Percentiles rank a stretch among this genome's conserved stretches.
Evolutionary conservation across 2,797 vertebrate species (phyloP).

Genomic region (Myoxocephalus aenaeus): DNA sequence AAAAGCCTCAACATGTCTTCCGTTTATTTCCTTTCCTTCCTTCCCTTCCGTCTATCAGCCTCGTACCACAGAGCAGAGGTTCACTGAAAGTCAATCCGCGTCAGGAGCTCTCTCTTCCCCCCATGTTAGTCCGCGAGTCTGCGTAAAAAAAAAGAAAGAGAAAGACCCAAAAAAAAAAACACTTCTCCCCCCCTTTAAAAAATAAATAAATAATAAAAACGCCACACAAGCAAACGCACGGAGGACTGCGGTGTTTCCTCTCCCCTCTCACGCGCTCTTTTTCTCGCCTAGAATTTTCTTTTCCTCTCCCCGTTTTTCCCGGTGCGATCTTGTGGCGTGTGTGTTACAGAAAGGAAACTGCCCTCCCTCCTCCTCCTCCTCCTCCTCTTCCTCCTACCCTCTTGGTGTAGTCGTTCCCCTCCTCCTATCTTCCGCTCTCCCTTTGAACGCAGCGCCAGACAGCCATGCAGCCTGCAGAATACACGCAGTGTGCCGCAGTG

Average conservation of each 20-base stretch:
- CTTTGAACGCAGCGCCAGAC: constrained; percentile 77
- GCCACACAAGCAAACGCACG: constrained; percentile 7
- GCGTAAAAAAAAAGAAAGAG: constrained; percentile 39
- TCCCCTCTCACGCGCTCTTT: constrained; percentile 60
- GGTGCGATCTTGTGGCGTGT: constrained; percentile 82
- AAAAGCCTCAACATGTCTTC: constrained; percentile 79
- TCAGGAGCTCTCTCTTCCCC: constrained; percentile 69
- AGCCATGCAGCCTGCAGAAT: constrained; percentile 75
- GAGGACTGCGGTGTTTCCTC: constrained; percentile 65
- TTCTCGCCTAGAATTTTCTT: constrained; percentile 68
- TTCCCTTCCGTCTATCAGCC: constrained; percentile 43
- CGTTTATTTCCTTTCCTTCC: constrained; percentile 38
- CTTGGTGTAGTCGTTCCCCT: constrained; percentile 80
- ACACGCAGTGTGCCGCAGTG: constrained; percentile 84
- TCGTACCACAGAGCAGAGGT: constrained; percentile 53
- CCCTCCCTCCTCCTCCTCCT: constrained; percentile 71
- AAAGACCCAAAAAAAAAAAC: not conserved
- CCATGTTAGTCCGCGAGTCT: constrained; percentile 79
- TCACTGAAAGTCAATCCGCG: constrained; percentile 75
- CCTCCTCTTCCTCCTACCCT: constrained; percentile 72
- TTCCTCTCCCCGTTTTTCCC: constrained; percentile 76
- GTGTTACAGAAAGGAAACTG: constrained; percentile 83
- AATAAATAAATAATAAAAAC: constrained; percentile 15
- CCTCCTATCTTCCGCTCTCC: constrained; percentile 81
- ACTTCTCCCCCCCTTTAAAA: not conserved